Evolutionary conservation across 1,140 invertebrate genomes (phyloP).

Genomic region (Eubasilissa regina): DNA sequence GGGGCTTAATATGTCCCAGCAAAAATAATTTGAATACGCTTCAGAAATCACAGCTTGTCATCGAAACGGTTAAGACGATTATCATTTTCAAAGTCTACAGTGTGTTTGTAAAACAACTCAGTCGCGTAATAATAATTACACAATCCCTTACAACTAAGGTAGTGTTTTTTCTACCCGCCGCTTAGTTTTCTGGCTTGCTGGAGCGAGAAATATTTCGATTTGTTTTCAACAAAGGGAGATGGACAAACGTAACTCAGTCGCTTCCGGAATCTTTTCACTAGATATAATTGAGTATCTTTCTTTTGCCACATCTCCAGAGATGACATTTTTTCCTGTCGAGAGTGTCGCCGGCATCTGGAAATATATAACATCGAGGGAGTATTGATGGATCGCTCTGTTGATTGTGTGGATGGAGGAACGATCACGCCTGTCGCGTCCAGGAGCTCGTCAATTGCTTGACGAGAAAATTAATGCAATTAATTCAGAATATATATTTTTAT

Average conservation of each 20-base stretch:
- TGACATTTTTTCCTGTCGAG: constrained; percentile 26
- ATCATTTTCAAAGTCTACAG: not conserved
- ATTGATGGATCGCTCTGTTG: constrained; percentile 32
- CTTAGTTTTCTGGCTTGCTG: constrained; percentile 19
- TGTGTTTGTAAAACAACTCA: not conserved
- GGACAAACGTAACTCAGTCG: constrained; percentile 28
- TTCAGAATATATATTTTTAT: not conserved
- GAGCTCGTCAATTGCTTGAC: not conserved
- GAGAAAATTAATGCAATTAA: constrained; percentile 8
- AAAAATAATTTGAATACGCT: not conserved
- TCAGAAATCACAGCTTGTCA: not conserved
- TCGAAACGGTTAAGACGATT: not conserved
- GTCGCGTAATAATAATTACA: constrained; percentile 2
- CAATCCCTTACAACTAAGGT: not conserved
- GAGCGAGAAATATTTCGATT: constrained; percentile 40
- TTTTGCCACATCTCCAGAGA: constrained; percentile 23
- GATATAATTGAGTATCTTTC: constrained; percentile 44
- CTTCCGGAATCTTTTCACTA: constrained; percentile 26
- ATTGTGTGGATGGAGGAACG: constrained; percentile 19
- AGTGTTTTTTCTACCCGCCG: not conserved
- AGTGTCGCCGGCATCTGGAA: constrained; percentile 28
- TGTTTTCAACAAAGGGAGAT: constrained; percentile 25
- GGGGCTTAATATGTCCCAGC: too few species aligned
- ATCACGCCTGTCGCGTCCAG: constrained; percentile 24
- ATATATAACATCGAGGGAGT: constrained; percentile 15